Conservation (phyloP, 2,113 vertebrate genomes). For the Hipposideros armiger region DNA sequence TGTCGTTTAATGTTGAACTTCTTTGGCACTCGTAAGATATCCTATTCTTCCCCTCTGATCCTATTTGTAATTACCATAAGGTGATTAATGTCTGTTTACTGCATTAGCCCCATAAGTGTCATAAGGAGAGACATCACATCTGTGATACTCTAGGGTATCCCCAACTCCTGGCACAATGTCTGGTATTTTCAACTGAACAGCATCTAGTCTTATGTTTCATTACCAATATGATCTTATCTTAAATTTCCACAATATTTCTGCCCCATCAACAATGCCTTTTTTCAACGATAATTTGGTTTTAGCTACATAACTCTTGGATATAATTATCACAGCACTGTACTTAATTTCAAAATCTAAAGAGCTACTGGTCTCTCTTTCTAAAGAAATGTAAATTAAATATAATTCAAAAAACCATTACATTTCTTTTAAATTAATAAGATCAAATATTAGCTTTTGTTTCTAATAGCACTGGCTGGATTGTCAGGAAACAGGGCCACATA, state of each 20-base stretch:
- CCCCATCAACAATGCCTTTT: conserved; percentile 8
- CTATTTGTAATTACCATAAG: conserved; percentile 47
- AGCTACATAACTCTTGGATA: conserved; percentile 24
- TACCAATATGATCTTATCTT: conserved; percentile 38
- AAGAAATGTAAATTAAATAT: conserved; percentile 55
- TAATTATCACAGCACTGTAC: neutral
- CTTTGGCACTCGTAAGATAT: conserved; percentile 7
- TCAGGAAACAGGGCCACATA: neutral
- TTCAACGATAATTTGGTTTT: conserved; percentile 30
- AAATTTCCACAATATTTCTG: conserved; percentile 44
- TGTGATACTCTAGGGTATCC: neutral
- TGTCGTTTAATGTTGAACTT: neutral
- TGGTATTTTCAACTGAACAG: neutral
- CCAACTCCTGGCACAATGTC: conserved; percentile 1
- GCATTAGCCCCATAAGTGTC: neutral
- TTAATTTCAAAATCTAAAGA: conserved; percentile 25
- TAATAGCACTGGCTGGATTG: neutral
- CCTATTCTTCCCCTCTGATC: conserved; percentile 32
- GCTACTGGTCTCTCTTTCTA: conserved; percentile 11
- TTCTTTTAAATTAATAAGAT: conserved; percentile 53
- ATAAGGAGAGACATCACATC: conserved; percentile 11
- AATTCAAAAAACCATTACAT: conserved; percentile 40
- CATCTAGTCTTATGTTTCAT: conserved; percentile 32
- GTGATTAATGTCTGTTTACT: conserved; percentile 38
- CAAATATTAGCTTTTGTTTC: conserved; percentile 52